Evolutionary conservation across 2,888 invertebrate genomes (phyloP), one percentile per base, ranked within the genome.

Genomic region (Halictus ligatus): DNA sequence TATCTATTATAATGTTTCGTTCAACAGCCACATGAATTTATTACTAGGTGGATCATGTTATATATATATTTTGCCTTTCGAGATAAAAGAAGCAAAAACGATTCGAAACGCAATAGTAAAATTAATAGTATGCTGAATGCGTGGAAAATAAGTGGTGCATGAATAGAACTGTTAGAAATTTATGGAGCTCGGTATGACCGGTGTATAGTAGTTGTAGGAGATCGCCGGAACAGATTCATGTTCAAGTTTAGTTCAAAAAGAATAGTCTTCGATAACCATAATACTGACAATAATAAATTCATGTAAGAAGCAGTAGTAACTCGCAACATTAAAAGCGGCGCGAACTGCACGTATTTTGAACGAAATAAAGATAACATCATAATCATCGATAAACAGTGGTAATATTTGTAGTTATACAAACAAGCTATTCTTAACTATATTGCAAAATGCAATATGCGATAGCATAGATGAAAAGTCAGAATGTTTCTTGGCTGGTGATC

Each of bases 251-350:
- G 76, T 81, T 86, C 72, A 21, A 83, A 77, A 64, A 64, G 25
- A 6, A 50, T 76, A 80, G 50, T 78, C 67, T 81, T 84, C 40
- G 18, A 35, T 81, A 80, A 84, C 40, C 78, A 69, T 82, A 87
- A 87, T 84, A 87, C 84, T 88, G 84, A 88, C 78, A 82, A 87
- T 82, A 88, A 87, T 85, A 85, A 85, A 87, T 87, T 85, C 80
- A 85, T 84, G 85, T 40, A 79, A 60, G 81, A 84, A 84, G 75
- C 73, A 80, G 81, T 80, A 84, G 67, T 75, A 80, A 83, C 73
- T 84, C 60, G 76, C 84, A 86, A 77, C 71, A 84, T 78, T 83
- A 84, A 83, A 86, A 86, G 81, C 86, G 74, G 71, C 75, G 60
- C 43, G 58, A 72, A 81, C 78, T 87, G 86, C 78, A 83, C 75